These are phyloP conservation scores for Caenorhabditis uteleia DNA, from an alignment of 2,888 invertebrate species.

Conservation along the genomic window DNA sequence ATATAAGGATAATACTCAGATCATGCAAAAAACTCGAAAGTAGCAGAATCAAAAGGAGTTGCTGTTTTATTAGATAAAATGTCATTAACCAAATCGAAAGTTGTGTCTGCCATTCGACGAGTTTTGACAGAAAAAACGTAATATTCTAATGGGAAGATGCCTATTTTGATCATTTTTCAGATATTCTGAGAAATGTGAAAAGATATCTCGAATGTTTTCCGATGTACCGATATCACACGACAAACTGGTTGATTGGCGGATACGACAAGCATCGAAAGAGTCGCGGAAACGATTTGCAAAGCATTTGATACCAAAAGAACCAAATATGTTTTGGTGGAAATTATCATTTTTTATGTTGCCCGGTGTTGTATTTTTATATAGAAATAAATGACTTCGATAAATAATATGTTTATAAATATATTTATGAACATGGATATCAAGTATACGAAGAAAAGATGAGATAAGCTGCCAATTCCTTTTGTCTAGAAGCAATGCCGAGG, in stretches of 20 bases:
- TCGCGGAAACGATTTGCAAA: constrained; percentile 16
- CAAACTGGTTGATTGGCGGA: constrained; percentile 23
- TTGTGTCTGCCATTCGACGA: constrained; percentile 23
- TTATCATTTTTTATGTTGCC: too few relatives aligned
- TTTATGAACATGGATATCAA: too few relatives aligned
- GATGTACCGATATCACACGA: constrained; percentile 26
- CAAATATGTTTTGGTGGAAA: too few relatives aligned
- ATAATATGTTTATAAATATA: too few relatives aligned
- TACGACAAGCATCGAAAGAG: constrained; percentile 21
- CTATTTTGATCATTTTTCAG: constrained; percentile 15
- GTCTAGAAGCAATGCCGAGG: too few relatives aligned
- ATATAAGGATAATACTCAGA: constrained; percentile 27
- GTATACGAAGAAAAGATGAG: too few relatives aligned
- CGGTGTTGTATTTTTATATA: too few relatives aligned
- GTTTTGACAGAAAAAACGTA: constrained; percentile 6
- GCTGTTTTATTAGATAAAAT: constrained; percentile 57
- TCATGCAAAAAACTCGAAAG: constrained; percentile 58
- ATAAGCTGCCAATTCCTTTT: too few relatives aligned
- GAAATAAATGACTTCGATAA: too few relatives aligned
- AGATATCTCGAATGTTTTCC: constrained; percentile 31
- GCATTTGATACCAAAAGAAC: constrained; percentile 26
- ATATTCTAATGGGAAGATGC: too few relatives aligned
- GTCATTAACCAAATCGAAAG: constrained; percentile 34
- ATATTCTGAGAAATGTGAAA: constrained; percentile 31
- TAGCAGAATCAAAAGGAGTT: constrained; percentile 48